These are phyloP conservation scores for Microplitis manilae DNA, from an alignment of 2,888 invertebrate genomes.

Conservation along the genomic window DNA sequence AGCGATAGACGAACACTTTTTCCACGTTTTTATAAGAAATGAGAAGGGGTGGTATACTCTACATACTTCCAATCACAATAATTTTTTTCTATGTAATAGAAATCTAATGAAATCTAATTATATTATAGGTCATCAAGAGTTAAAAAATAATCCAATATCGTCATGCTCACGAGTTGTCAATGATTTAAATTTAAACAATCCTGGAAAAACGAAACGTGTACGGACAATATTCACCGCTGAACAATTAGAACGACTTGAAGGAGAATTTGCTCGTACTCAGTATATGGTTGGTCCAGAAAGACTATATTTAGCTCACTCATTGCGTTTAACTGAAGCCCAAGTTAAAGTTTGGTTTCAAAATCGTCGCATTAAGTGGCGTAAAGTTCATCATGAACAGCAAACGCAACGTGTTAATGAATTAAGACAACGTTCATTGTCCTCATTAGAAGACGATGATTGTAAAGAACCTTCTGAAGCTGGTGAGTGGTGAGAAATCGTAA, in stretches of 20 bases:
- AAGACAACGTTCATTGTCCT: slow-evolving; percentile 65
- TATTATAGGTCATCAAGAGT: slow-evolving; percentile 67
- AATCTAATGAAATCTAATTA: background rate
- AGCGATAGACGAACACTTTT: no score
- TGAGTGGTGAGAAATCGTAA: slow-evolving; percentile 64
- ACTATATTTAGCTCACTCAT: slow-evolving; percentile 89
- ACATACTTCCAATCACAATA: no score
- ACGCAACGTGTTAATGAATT: slow-evolving; percentile 84
- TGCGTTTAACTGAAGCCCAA: slow-evolving; percentile 91
- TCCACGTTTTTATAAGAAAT: no score
- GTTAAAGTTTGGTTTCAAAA: slow-evolving; percentile 82
- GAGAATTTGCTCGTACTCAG: slow-evolving; percentile 95
- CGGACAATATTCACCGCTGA: slow-evolving; percentile 97
- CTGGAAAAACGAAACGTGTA: slow-evolving; percentile 84
- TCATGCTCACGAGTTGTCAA: slow-evolving; percentile 53
- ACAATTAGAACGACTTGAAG: slow-evolving; percentile 92
- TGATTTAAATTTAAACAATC: slow-evolving; percentile 62
- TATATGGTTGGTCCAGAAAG: slow-evolving; percentile 98
- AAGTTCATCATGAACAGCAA: slow-evolving; percentile 93
- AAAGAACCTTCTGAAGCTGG: slow-evolving; percentile 68
- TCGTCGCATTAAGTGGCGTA: slow-evolving; percentile 95
- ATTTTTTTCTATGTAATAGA: no score
- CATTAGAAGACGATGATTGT: slow-evolving; percentile 67
- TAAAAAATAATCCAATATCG: slow-evolving; percentile 70
- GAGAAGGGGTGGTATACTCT: no score